Conservation (phyloP, 2,113 vertebrate species). For the Hoplias malabaricus region DNA sequence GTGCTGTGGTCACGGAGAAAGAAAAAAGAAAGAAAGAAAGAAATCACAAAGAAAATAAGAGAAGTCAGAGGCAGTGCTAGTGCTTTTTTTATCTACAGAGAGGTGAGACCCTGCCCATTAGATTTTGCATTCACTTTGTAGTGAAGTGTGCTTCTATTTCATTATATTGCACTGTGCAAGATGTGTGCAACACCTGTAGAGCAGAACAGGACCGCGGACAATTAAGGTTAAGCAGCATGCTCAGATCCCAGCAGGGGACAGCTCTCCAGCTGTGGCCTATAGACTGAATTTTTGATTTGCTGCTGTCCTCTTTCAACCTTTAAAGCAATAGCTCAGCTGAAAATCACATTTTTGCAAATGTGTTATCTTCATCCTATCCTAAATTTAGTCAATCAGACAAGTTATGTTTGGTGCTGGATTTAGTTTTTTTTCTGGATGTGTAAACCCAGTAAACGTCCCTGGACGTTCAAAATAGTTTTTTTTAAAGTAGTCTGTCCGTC, state of each 20-base stretch:
- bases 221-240: constrained; percentile 22
- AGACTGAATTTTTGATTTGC: constrained; percentile 31
- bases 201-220: constrained; percentile 4
- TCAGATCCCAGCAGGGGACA: constrained; percentile 11
- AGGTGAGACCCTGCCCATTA: background rate
- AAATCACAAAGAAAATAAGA: background rate
- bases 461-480: no score
- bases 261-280: background rate
- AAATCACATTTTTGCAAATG: no score
- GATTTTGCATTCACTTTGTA: background rate
- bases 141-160: background rate
- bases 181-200: background rate
- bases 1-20: background rate
- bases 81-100: background rate
- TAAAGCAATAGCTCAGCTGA: background rate
- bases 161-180: background rate
- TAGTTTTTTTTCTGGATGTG: no score
- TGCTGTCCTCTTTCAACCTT: background rate
- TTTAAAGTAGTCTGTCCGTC: no score
- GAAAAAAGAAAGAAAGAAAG: background rate
- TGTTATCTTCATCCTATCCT: no score
- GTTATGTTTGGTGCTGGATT: no score
- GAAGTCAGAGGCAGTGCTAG: no score
- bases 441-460: no score
- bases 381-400: no score